Percentiles rank a stretch among this genome's conserved stretches.
Conservation (phyloP, 1,140 invertebrate genomes). For the Penaeus vannamei region DNA sequence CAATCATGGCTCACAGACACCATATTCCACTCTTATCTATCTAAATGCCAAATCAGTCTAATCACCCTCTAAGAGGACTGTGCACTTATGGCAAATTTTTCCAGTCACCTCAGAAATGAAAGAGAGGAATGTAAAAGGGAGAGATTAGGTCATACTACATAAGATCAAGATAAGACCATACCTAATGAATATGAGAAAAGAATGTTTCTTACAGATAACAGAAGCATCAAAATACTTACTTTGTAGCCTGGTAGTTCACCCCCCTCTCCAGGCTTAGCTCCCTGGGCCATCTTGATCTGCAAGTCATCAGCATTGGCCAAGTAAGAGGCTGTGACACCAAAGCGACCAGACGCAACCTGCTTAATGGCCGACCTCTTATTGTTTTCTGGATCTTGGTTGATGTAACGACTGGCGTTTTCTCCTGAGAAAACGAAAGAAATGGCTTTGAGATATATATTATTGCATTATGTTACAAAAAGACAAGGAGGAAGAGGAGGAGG, state of each 20-base stretch:
- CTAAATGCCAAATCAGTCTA: too few relatives aligned
- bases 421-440: slow-evolving; percentile 72
- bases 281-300: slow-evolving; percentile 99
- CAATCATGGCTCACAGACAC: too few relatives aligned
- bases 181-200: neutral
- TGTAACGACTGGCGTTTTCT: slow-evolving; percentile 90
- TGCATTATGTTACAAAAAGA: neutral
- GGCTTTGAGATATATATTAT: neutral
- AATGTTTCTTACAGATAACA: neutral
- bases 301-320: slow-evolving; percentile 96
- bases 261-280: slow-evolving; percentile 96
- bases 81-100: too few relatives aligned
- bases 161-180: too few relatives aligned
- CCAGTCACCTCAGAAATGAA: too few relatives aligned
- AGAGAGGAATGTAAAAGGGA: too few relatives aligned
- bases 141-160: too few relatives aligned
- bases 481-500: neutral
- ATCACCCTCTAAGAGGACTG: too few relatives aligned
- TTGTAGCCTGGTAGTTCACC: slow-evolving; percentile 92
- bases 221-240: slow-evolving; percentile 70
- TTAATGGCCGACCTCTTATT: slow-evolving; percentile 81
- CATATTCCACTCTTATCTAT: too few relatives aligned
- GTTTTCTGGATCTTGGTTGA: slow-evolving; percentile 82
- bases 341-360: slow-evolving; percentile 95
- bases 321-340: slow-evolving; percentile 98